Evolutionary conservation across 2,113 vertebrate genomes (phyloP).

Genomic region (Illadopsis cleaveri): DNA sequence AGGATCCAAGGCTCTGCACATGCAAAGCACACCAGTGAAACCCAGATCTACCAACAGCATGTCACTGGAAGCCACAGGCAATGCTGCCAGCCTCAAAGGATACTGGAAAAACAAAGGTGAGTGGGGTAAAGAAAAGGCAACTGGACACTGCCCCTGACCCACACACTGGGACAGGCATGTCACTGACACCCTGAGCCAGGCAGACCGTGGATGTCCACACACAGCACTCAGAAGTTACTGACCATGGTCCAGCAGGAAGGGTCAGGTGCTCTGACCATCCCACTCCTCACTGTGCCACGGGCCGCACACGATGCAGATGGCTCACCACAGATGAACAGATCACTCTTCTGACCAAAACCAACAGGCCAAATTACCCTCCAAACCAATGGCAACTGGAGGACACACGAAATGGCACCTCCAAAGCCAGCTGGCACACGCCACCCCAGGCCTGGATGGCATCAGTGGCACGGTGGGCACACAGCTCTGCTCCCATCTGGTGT

Average conservation of each 20-base stretch:
- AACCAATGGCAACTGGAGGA: conserved; percentile 41
- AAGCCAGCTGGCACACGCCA: conserved; percentile 22
- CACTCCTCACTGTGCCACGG: not conserved
- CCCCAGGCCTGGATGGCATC: not conserved
- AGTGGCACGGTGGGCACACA: not conserved
- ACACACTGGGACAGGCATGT: not conserved
- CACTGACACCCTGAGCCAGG: not conserved
- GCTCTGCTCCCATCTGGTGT: conserved; percentile 43
- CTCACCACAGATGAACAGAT: not conserved
- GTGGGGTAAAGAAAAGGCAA: not conserved
- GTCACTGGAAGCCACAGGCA: not conserved
- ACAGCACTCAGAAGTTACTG: not conserved
- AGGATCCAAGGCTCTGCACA: not conserved
- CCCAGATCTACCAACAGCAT: not conserved
- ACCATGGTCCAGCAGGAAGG: not conserved
- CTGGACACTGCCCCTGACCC: not conserved
- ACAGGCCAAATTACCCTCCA: conserved; percentile 22
- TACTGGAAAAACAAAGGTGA: not conserved
- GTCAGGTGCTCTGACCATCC: not conserved
- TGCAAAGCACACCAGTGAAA: not conserved
- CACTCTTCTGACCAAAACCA: conserved; percentile 43
- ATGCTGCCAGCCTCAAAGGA: not conserved
- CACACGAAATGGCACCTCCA: not conserved
- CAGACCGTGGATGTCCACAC: not conserved
- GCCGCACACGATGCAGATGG: not conserved